These are phyloP conservation scores for Xanthia icteritia DNA, from an alignment of 2,888 invertebrate genomes.

Conservation along the genomic window DNA sequence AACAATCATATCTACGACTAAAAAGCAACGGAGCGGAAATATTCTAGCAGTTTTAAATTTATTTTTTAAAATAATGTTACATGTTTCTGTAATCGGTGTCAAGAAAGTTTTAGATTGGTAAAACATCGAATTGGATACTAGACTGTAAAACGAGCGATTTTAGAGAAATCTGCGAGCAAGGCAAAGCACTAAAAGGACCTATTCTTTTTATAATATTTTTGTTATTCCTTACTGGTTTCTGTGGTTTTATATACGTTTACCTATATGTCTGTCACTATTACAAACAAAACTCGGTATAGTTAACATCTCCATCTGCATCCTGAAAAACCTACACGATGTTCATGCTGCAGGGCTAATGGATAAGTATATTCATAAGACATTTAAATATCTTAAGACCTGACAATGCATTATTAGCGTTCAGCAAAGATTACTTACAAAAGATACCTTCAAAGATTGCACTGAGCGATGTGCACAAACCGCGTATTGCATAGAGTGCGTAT, in stretches of 20 bases:
- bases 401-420: constrained; percentile 41
- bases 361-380: neutral
- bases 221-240: neutral
- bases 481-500: constrained; percentile 60
- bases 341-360: neutral
- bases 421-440: constrained; percentile 44
- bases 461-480: constrained; percentile 59
- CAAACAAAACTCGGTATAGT: neutral
- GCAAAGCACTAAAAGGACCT: neutral
- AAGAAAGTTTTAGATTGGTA: constrained; percentile 22
- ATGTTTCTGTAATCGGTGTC: constrained; percentile 24
- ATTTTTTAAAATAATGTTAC: constrained; percentile 31
- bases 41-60: constrained; percentile 19
- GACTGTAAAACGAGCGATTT: neutral
- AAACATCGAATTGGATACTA: constrained; percentile 13
- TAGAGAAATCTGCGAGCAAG: constrained; percentile 28
- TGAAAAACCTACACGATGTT: neutral
- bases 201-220: neutral
- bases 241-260: neutral
- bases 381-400: constrained; percentile 21
- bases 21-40: constrained; percentile 40
- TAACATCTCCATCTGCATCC: neutral
- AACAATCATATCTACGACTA: constrained; percentile 16
- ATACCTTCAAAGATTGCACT: constrained; percentile 63
- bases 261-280: neutral